phyloP scores from a whole-genome alignment of 2,888 invertebrate species.

The Andrena dorsata region DNA sequence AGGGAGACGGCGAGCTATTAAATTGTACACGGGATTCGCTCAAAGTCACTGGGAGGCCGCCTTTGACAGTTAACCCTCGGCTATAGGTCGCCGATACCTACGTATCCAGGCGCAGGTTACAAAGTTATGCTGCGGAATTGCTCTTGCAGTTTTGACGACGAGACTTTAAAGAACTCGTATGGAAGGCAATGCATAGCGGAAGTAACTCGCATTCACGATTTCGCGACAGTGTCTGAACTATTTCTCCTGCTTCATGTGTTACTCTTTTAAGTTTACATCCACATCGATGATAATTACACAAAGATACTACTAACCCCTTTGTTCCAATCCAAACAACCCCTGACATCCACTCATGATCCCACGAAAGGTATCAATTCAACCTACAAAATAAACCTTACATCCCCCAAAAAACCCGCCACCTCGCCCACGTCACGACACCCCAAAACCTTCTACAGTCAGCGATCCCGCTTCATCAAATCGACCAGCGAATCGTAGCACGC shows the following conservation, averaged over 20 bases:
- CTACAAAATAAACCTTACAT: too few species aligned
- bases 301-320: too few species aligned
- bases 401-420: neutral
- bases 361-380: too few species aligned
- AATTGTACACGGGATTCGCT: slow-evolving; percentile 54
- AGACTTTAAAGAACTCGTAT: neutral
- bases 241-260: too few species aligned
- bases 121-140: slow-evolving; percentile 35
- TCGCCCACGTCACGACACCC: neutral
- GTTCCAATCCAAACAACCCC: too few species aligned
- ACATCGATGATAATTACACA: too few species aligned
- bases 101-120: slow-evolving; percentile 43
- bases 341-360: too few species aligned
- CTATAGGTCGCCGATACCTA: slow-evolving; percentile 42
- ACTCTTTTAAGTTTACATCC: too few species aligned
- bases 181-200: neutral
- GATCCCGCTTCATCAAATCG: slow-evolving; percentile 37
- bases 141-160: neutral
- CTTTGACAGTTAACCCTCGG: slow-evolving; percentile 56
- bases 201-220: neutral
- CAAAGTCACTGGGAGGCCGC: slow-evolving; percentile 49
- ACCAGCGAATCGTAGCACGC: slow-evolving; percentile 39
- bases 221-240: too few species aligned
- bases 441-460: neutral
- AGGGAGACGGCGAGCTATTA: slow-evolving; percentile 37